phyloP scores from a whole-genome alignment of 1,140 invertebrate genomes.

The Ptiloglossa arizonensis region DNA sequence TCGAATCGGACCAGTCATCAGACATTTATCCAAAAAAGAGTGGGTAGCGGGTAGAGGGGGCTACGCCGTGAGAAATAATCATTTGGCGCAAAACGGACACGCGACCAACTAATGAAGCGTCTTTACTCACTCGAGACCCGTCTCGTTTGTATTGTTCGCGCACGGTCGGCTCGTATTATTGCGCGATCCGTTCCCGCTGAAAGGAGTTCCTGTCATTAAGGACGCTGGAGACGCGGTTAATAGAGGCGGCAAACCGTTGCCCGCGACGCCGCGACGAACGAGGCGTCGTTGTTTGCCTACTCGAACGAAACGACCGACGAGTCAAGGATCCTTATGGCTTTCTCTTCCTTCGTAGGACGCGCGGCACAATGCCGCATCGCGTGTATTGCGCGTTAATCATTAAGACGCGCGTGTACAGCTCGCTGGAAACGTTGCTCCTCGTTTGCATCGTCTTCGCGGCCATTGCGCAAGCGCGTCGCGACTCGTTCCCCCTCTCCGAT shows the following conservation, averaged over 20 bases:
- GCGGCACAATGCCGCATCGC: slow-evolving; percentile 5
- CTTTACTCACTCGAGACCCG: not conserved
- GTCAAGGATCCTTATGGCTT: slow-evolving; percentile 24
- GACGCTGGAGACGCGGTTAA: slow-evolving; percentile 21
- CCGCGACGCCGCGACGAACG: not conserved
- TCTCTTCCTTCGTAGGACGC: slow-evolving; percentile 46
- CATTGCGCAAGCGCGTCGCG: slow-evolving; percentile 4
- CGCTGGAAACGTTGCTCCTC: slow-evolving; percentile 20
- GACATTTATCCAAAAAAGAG: too few relatives aligned
- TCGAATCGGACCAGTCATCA: too few relatives aligned
- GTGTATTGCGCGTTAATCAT: slow-evolving; percentile 14
- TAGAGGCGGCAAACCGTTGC: not conserved
- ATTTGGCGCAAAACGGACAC: not conserved
- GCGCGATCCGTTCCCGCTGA: not conserved
- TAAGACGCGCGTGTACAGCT: slow-evolving; percentile 1
- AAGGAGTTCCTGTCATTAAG: slow-evolving; percentile 13
- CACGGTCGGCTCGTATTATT: slow-evolving; percentile 13
- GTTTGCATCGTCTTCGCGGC: slow-evolving; percentile 30
- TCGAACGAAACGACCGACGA: not conserved
- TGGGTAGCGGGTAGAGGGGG: too few relatives aligned
- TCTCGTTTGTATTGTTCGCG: slow-evolving; percentile 21
- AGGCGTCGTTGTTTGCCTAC: slow-evolving; percentile 21
- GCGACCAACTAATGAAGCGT: slow-evolving; percentile 14
- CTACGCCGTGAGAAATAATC: not conserved
- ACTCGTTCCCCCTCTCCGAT: too few relatives aligned